These are phyloP conservation scores for Myopa tessellatipennis DNA, from an alignment of 2,888 invertebrate species.

Conservation along the genomic window DNA sequence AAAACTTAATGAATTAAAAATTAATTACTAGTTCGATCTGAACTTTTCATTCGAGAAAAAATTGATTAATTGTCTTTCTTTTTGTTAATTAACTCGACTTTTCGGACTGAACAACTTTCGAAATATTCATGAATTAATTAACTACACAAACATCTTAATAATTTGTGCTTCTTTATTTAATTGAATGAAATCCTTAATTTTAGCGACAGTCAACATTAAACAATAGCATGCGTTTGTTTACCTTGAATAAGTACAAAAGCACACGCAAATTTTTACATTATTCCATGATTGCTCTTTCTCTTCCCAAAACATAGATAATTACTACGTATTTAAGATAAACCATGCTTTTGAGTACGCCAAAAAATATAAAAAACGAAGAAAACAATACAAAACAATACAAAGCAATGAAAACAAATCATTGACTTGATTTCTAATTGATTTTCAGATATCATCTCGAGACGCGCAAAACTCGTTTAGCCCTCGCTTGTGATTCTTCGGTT, in stretches of 20 bases:
- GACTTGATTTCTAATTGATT: conserved; percentile 24
- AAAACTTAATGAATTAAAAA: too few relatives aligned
- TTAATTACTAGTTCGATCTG: too few relatives aligned
- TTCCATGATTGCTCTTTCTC: too few relatives aligned
- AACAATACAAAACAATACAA: conserved; percentile 6
- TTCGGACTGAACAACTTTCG: too few relatives aligned
- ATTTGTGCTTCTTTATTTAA: too few relatives aligned
- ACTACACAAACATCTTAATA: too few relatives aligned
- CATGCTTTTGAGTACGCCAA: neutral
- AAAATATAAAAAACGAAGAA: neutral
- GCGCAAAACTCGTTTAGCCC: conserved; percentile 47
- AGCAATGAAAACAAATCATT: conserved; percentile 25
- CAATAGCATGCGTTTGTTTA: too few relatives aligned
- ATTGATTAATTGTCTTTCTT: too few relatives aligned
- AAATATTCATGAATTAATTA: too few relatives aligned
- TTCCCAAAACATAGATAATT: neutral
- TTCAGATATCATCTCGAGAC: neutral
- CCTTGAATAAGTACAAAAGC: neutral
- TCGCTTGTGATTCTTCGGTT: conserved; percentile 35
- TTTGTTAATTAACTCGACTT: too few relatives aligned
- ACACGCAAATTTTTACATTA: neutral
- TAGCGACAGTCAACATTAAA: neutral
- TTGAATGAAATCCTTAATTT: too few relatives aligned
- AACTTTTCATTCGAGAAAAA: too few relatives aligned
- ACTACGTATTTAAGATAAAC: neutral